These are phyloP conservation scores for Bufo bufo DNA, from an alignment of 2,113 vertebrate genomes.

Conservation along the genomic window DNA sequence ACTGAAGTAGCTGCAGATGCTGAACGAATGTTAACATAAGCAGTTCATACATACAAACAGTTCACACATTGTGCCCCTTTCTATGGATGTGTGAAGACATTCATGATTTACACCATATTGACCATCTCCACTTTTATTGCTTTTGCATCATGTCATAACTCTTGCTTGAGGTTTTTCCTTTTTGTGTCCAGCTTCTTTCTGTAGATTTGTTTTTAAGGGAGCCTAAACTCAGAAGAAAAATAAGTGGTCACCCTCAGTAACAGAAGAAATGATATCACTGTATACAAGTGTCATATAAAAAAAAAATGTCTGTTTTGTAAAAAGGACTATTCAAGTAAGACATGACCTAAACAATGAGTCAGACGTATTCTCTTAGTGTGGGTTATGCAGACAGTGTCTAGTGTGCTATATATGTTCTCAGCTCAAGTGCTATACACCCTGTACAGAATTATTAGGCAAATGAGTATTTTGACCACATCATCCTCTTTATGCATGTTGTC, in stretches of 20 bases:
- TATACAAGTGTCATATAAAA: neutral
- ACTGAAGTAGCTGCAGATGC: too few relatives aligned
- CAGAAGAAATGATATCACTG: neutral
- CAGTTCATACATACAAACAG: too few relatives aligned
- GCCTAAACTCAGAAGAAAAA: neutral
- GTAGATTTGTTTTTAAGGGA: neutral
- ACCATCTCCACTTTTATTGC: neutral
- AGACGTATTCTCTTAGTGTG: neutral
- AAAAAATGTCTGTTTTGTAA: neutral
- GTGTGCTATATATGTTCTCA: neutral
- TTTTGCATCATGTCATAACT: neutral
- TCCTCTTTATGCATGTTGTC: too few relatives aligned
- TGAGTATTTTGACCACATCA: too few relatives aligned
- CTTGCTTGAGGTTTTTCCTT: neutral
- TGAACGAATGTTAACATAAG: too few relatives aligned
- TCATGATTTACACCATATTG: too few relatives aligned
- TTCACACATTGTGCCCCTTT: too few relatives aligned
- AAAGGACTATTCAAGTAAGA: neutral
- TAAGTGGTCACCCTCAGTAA: neutral
- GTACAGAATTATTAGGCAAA: too few relatives aligned
- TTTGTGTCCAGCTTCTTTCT: neutral
- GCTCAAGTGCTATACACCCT: neutral
- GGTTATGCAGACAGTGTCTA: neutral
- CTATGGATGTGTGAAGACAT: too few relatives aligned
- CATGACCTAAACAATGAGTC: neutral